Conservation (phyloP, 2,797 vertebrate genomes). For the Enteromius unitaeniatus region DNA sequence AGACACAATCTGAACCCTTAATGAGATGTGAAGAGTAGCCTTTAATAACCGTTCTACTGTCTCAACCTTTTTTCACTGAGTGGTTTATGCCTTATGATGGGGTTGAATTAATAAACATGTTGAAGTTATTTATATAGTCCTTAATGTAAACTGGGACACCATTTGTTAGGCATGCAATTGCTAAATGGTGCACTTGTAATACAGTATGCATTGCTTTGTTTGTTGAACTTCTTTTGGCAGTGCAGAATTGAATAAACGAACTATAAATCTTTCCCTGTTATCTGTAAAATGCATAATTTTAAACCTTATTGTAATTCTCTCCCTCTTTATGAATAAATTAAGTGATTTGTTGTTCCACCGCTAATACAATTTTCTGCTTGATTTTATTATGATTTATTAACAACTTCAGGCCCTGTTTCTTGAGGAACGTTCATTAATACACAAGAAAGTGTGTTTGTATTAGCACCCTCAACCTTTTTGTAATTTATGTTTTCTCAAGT, state of each 20-base stretch:
- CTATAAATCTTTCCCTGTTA: neutral
- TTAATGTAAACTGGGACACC: conserved; percentile 15
- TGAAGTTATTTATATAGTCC: conserved; percentile 8
- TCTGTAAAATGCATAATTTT: neutral
- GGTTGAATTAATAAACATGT: conserved; percentile 17
- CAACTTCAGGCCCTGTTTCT: neutral
- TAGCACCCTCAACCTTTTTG: neutral
- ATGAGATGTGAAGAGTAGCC: neutral
- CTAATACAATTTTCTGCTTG: neutral
- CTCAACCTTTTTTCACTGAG: conserved; percentile 7
- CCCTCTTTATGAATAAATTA: neutral
- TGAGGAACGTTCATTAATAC: conserved; percentile 16
- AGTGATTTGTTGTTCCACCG: neutral
- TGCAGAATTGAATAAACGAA: neutral
- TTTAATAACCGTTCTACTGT: conserved; percentile 38
- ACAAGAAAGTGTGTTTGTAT: conserved; percentile 7
- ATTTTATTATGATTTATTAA: neutral
- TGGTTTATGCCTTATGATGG: conserved; percentile 38
- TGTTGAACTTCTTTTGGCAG: neutral
- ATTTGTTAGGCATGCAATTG: neutral
- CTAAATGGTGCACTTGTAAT: neutral
- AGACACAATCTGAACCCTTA: conserved; percentile 19
- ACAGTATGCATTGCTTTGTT: neutral
- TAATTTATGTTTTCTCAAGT: neutral
- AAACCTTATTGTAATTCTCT: neutral